phyloP scores from a whole-genome alignment of 2,888 invertebrate genomes.

The Phorcus lineatus region DNA sequence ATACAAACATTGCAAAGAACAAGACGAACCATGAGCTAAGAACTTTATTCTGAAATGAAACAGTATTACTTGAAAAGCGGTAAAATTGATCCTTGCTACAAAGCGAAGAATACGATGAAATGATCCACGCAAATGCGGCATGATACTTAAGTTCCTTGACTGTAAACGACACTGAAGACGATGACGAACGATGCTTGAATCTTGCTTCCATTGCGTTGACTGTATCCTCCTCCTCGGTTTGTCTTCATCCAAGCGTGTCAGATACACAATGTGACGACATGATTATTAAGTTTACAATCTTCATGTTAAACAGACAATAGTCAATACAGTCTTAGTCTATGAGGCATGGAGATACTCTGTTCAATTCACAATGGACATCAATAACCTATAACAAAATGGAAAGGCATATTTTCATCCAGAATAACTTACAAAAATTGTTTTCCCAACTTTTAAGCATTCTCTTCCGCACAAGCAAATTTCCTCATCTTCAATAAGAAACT shows the following conservation, averaged over 20 bases:
- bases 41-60: slow-evolving; percentile 15
- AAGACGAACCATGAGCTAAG: background rate
- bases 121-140: background rate
- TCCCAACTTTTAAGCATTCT: too few relatives aligned
- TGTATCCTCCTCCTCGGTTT: background rate
- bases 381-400: slow-evolving; percentile 9
- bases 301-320: background rate
- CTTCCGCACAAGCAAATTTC: too few relatives aligned
- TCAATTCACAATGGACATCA: slow-evolving; percentile 8
- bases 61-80: background rate
- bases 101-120: background rate
- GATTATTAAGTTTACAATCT: background rate
- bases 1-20: background rate
- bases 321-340: background rate
- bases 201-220: background rate
- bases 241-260: too few relatives aligned
- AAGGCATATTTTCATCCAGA: slow-evolving; percentile 13
- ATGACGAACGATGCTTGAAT: background rate
- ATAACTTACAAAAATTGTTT: background rate
- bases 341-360: background rate
- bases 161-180: background rate
- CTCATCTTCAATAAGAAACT: too few relatives aligned
- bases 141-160: background rate
- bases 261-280: background rate
- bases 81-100: background rate